Evolutionary conservation across 2,797 vertebrate genomes (phyloP).

Genomic region (Margarornis squamiger): DNA sequence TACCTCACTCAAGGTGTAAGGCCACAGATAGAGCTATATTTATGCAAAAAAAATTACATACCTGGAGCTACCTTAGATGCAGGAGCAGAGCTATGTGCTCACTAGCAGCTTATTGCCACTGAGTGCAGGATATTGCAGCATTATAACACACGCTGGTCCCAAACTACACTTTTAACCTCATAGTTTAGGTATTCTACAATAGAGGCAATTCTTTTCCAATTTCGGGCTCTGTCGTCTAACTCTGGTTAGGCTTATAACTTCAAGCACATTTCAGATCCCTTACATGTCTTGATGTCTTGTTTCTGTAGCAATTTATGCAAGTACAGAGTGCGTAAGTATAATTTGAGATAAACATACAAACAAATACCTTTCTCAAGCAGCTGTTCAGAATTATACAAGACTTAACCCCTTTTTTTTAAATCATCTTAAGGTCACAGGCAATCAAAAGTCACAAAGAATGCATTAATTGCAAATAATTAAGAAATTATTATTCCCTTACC

Average conservation of each 20-base stretch:
- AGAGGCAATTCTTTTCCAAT: neutral
- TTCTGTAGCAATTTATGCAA: neutral
- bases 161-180: neutral
- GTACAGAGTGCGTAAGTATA: fast-evolving
- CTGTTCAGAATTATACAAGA: neutral
- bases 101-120: neutral
- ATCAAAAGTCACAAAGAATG: neutral
- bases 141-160: fast-evolving
- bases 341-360: neutral
- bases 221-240: neutral
- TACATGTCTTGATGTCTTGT: neutral
- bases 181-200: neutral
- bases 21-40: neutral
- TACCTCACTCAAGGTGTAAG: neutral
- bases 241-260: neutral
- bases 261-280: neutral
- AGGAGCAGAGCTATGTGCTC: neutral
- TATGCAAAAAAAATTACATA: neutral
- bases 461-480: neutral
- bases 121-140: neutral
- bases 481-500: neutral
- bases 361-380: neutral
- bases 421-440: neutral
- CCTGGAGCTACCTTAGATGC: neutral
- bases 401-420: neutral